Evolutionary conservation across 1,140 invertebrate genomes (phyloP), one percentile per base, ranked within the genome.

Genomic region (Papilio polyxenes): DNA sequence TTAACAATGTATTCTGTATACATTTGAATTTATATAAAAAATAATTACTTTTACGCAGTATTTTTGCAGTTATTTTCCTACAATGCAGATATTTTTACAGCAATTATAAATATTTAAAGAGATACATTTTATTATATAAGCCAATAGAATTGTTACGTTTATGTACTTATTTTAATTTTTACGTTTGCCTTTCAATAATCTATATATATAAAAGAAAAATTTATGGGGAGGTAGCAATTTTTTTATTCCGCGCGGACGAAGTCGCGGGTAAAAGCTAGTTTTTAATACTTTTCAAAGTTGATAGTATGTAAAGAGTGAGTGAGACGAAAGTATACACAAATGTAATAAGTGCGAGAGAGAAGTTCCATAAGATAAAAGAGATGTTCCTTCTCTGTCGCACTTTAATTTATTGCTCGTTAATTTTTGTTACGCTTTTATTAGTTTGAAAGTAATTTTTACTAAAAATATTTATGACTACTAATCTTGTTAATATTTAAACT

Each of bases 21-120:
- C 9, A n/a, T n/a, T 59, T 5, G 7, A 20, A 23, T 23, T 13
- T 10, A 13, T 53, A 15, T 10, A 53, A 31, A n/a, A 31, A 65
- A 13, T 3, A 65, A 20, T 65, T 23, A n/a, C 20, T 65, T 65
- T 65, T 23, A 65, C 62, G 15, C 20, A 31, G 62, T 65, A 65
- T 31, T 65, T 65, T 65, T 65, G 62, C 62, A 65, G 10, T 65
- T 65, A 65, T 65, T 65, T 65, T 65, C 11, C 3, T 65, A 65
- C 20, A 65, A 23, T 31, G 23, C 62, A 65, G 62, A n/a, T 53
- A 53, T 53, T 53, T 31, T 53, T 53, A 53, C 51, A 53, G 10
- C 51, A 15, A 53, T 13, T 10, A 10, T 53, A 53, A 53, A 53
- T 53, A 53, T 59, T 17, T 59, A 59, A 11, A 51, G 49, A 51